Evolutionary conservation across 2,888 invertebrate genomes (phyloP), one percentile per base, ranked within the genome.

Genomic region (Troilus luridus): DNA sequence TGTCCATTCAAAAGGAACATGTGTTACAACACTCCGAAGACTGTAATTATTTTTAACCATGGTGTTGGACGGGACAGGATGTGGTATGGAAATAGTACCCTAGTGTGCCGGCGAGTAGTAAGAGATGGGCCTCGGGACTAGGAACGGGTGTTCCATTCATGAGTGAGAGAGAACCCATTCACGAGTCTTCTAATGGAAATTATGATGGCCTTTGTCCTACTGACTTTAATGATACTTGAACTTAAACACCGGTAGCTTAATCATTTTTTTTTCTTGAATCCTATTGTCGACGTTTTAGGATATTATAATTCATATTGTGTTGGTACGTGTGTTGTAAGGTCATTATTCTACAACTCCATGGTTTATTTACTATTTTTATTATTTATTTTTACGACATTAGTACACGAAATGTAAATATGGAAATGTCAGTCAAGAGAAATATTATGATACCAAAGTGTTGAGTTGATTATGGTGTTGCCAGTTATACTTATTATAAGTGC

Each of bases 141-240:
- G 27, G 72, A 72, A 77, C 41, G 27, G 72, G 27, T 9, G 27
- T 77, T 77, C 72, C 72, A 77, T 77, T 77, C 72, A 77, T 77
- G 72, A 77, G 27, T 41, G 27, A 77, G 72, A 41, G 27, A 41
- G 56, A 7, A 56, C 56, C 85, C 56, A 85, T 85, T 85, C 85
- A 85, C 56, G n/a, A 56, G 85, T n/a, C 11, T 41, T 85, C n/a
- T 85, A 85, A 85, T 85, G 85, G 56, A 85, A 85, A 85, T 85
- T 85, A 85, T 85, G 85, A 56, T 56, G n/a, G 21, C 85, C 14
- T n/a, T 56, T 85, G 56, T 56, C 56, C 85, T 85, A 56, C 85
- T 58, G 19, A 21, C 85, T n/a, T n/a, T 85, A 56, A 85, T 85
- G 11, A 85, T 54, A 12, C 58, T 56, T 56, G 17, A n/a, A 8